These are phyloP conservation scores for Origma solitaria DNA, from an alignment of 2,113 vertebrate genomes.

Conservation along the genomic window DNA sequence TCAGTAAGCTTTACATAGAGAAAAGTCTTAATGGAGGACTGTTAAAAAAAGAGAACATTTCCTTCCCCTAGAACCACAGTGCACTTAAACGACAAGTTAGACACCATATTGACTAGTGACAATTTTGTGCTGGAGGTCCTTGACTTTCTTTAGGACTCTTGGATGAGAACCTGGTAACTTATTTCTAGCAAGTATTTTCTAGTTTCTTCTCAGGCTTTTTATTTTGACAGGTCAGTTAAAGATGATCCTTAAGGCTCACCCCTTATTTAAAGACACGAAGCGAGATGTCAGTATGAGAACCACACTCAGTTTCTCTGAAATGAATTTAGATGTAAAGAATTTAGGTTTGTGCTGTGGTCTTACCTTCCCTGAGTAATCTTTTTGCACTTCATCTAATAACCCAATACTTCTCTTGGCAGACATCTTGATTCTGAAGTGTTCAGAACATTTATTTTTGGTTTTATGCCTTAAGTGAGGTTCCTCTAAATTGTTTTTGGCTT, in stretches of 20 bases:
- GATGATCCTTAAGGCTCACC: not conserved
- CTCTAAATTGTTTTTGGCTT: conserved; percentile 17
- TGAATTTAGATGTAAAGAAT: not conserved
- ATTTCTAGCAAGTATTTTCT: not conserved
- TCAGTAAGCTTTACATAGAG: not conserved
- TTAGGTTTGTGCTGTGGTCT: not conserved
- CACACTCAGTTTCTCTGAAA: not conserved
- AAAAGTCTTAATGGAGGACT: not conserved
- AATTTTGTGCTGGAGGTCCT: not conserved
- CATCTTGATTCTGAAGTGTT: not conserved
- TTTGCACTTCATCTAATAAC: not conserved
- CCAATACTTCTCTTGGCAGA: not conserved
- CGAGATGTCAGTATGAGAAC: not conserved
- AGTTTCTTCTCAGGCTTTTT: not conserved
- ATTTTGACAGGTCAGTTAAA: not conserved
- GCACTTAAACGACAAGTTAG: not conserved
- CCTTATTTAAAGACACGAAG: not conserved
- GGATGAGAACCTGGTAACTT: not conserved
- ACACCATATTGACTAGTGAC: not conserved
- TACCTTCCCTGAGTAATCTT: not conserved
- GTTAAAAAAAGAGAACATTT: not conserved
- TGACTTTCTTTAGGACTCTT: not conserved
- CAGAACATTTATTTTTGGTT: conserved; percentile 8
- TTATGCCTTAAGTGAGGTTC: not conserved
- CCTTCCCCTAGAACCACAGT: not conserved